Evolutionary conservation across 2,113 vertebrate species (phyloP), one percentile per base, ranked within the genome.

Genomic region (Zapus hudsonius): DNA sequence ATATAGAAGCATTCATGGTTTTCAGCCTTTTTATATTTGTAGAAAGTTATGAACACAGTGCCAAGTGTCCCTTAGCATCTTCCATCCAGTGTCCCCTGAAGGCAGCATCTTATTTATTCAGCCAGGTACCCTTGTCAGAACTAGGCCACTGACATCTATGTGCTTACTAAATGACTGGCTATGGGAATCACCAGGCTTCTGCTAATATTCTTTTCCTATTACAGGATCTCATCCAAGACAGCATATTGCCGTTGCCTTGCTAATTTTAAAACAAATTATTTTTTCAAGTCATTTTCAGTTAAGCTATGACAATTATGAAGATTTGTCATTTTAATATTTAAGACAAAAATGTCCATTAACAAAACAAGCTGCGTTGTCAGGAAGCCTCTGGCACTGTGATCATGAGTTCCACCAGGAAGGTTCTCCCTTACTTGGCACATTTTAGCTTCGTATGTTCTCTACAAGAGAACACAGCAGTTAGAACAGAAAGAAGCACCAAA

Each of bases 261-360:
- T 94, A 79, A 90, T 70, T 91, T 95, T 95, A 40, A 93, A 93
- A 91, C 42, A 88, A 92, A 86, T 76, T 52, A 31, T 73, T 82
- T 87, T 84, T 67, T 66, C 42, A 92, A 88, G 42, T 93, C 13
- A 47, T 84, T 92, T 80, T 23, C 76, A 94, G 76, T 84, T 95
- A 95, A 90, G 15, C 44, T 88, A 52, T 86, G 79, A 86, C 40
- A 84, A n/a, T 92, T 93, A 74, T 69, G 38, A 93, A 80, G 84
- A 93, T 29, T 23, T 87, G 72, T 23, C 7, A 81, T 89, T 93
- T 94, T 93, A 96, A 95, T 96, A 90, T 96, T 97, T 94, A 83
- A 85, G 59, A 86, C 87, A 79, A 93, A n/a, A 83, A 36, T 78
- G 63, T 73, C 91, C 59, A 88, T 92, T 94, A 95, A 42, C 87